Base-by-base conservation (phyloP, 2,888 invertebrate species). In the Melieria omissa region DNA sequence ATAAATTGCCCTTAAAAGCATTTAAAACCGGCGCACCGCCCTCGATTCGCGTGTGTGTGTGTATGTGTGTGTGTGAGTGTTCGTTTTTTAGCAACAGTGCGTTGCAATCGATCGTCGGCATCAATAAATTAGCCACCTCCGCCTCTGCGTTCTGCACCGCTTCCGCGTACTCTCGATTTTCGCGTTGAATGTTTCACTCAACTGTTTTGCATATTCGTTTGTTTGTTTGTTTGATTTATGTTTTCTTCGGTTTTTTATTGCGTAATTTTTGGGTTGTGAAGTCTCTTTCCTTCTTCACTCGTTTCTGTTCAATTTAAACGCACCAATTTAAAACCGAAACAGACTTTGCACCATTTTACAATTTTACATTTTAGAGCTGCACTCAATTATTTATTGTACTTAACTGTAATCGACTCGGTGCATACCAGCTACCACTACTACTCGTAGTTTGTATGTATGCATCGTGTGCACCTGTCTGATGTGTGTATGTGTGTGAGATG, bases 261-360 rank as follows among this genome's bases (percentile, higher is more conserved):
- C 45, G 60, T 70, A 55, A 73, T 54, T 69, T 73, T 72, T 58
- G 42, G 54, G 72, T 55, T 57, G 6, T 46, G 12, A n/a, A 41
- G 41, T 49, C 12, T 66, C 42, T 65, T 65, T 45, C 46, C 8
- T 62, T n/a, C 12, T 29, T 54, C 16, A 66, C 42, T 54, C 62
- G 29, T 65, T 55, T 73, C 60, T 70, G 54, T 66, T 71, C 61
- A 71, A 71, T 82, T 82, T 78, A 82, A 83, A 82, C 84, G 84
- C 84, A 84, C 82, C 79, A 80, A 82, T 80, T 83, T 83, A 81
- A 84, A 84, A 84, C 84, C 84, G 84, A 84, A 83, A 84, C 84
- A 84, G 80, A 82, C 82, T 82, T 82, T 84, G 84, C 84, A 84
- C 84, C 78, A 79, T 78, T 78, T 65, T 79, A 74, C 73, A 71